Percentiles rank a stretch among this genome's conserved stretches.
phyloP scores from a whole-genome alignment of 2,888 invertebrate genomes.

The Tenthredo livida region DNA sequence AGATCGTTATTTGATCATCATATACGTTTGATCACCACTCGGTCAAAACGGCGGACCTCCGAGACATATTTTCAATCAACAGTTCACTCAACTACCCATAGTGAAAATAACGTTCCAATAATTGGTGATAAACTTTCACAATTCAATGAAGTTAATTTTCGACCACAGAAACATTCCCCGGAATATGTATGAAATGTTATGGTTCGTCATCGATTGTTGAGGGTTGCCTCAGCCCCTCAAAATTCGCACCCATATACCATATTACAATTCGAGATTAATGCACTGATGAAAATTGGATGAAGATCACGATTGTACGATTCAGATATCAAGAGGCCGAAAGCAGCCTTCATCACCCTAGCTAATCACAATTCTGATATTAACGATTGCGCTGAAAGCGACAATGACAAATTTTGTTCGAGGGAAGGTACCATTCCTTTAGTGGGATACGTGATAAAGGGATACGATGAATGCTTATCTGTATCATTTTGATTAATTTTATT shows the following conservation, averaged over 20 bases:
- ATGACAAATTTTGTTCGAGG: background rate
- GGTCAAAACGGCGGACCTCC: background rate
- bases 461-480: background rate
- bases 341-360: background rate
- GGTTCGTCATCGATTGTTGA: background rate
- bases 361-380: background rate
- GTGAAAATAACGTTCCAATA: background rate
- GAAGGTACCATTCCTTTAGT: background rate
- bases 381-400: constrained; percentile 1
- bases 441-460: background rate
- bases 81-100: background rate
- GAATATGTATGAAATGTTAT: background rate
- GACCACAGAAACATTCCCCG: background rate
- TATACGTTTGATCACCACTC: too few species aligned
- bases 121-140: background rate
- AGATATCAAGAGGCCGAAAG: background rate
- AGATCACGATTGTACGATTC: background rate
- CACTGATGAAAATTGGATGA: background rate
- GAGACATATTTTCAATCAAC: background rate
- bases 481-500: background rate
- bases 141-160: background rate
- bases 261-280: background rate
- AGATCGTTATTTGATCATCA: background rate
- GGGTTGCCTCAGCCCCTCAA: background rate
- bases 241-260: background rate